phyloP scores from a whole-genome alignment of 2,888 invertebrate species.

The Tiphia femorata region DNA sequence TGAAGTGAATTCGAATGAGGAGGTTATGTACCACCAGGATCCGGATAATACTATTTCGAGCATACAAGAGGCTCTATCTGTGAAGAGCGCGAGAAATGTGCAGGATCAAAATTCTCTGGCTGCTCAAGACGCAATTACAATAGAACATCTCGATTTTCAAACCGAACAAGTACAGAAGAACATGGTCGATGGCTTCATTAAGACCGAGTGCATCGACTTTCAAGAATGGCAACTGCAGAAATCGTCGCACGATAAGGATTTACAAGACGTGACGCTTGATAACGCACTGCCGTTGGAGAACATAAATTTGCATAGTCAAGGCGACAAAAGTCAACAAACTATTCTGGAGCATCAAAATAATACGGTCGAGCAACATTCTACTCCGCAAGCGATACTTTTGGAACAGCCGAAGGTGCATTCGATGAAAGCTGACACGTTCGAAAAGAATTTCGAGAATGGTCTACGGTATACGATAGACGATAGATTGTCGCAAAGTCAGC shows the following conservation, averaged over 20 bases:
- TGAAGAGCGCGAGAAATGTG: slow-evolving; percentile 20
- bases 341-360: slow-evolving; percentile 18
- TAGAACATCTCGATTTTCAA: slow-evolving; percentile 33
- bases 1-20: slow-evolving; percentile 51
- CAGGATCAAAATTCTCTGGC: slow-evolving; percentile 22
- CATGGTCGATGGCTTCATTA: slow-evolving; percentile 15
- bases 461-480: slow-evolving; percentile 39
- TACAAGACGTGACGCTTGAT: slow-evolving; percentile 3
- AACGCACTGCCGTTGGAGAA: slow-evolving; percentile 24
- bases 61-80: slow-evolving; percentile 14
- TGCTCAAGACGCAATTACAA: slow-evolving; percentile 26
- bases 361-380: slow-evolving; percentile 12
- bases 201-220: slow-evolving; percentile 33
- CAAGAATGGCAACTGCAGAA: slow-evolving; percentile 36
- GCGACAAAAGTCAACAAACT: slow-evolving; percentile 10
- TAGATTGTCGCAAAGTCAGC: slow-evolving; percentile 28
- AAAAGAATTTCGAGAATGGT: slow-evolving; percentile 32
- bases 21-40: slow-evolving; percentile 44
- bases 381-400: slow-evolving; percentile 23
- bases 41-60: slow-evolving; percentile 25
- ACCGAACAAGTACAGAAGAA: slow-evolving; percentile 25
- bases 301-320: slow-evolving; percentile 16
- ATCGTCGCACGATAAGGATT: background rate
- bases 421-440: slow-evolving; percentile 16
- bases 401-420: slow-evolving; percentile 29